Conservation (phyloP, 2,888 invertebrate species). For the Andrena bucephala region DNA sequence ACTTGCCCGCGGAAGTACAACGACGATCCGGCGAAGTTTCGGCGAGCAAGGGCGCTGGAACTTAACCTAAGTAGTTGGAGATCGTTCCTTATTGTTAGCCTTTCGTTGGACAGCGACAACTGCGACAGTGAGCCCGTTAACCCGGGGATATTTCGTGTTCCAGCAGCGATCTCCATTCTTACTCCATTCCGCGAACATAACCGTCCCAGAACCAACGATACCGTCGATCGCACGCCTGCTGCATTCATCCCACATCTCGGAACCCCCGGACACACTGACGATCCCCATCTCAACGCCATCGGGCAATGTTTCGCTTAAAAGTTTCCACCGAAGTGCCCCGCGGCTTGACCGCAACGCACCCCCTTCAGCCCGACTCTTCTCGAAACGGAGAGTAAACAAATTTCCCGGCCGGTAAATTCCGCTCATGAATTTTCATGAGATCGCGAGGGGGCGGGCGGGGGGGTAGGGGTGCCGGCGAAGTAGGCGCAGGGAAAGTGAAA, state of each 20-base stretch:
- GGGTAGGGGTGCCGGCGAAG: background rate
- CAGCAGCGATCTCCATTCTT: slow-evolving; percentile 11
- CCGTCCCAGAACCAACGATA: too few relatives aligned
- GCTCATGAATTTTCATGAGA: slow-evolving; percentile 45
- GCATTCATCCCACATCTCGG: too few relatives aligned
- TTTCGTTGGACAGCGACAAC: slow-evolving; percentile 72
- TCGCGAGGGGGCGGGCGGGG: background rate
- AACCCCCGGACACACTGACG: too few relatives aligned
- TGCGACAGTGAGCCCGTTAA: slow-evolving; percentile 68
- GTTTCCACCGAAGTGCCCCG: slow-evolving; percentile 3
- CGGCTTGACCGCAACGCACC: background rate
- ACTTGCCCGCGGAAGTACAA: slow-evolving; percentile 72
- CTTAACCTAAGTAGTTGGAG: slow-evolving; percentile 74
- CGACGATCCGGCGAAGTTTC: slow-evolving; percentile 73
- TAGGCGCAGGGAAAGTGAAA: slow-evolving; percentile 45
- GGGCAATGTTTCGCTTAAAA: background rate
- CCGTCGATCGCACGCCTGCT: too few relatives aligned
- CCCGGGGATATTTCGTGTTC: slow-evolving; percentile 51
- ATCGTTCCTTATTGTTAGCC: slow-evolving; percentile 76
- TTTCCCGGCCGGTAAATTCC: slow-evolving; percentile 29
- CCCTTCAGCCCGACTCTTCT: too few relatives aligned
- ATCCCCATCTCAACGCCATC: too few relatives aligned
- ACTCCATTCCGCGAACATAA: too few relatives aligned
- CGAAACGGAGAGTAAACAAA: slow-evolving; percentile 33
- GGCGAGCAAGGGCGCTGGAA: slow-evolving; percentile 64